phyloP scores from a whole-genome alignment of 2,888 invertebrate genomes.

The Formica aserva region DNA sequence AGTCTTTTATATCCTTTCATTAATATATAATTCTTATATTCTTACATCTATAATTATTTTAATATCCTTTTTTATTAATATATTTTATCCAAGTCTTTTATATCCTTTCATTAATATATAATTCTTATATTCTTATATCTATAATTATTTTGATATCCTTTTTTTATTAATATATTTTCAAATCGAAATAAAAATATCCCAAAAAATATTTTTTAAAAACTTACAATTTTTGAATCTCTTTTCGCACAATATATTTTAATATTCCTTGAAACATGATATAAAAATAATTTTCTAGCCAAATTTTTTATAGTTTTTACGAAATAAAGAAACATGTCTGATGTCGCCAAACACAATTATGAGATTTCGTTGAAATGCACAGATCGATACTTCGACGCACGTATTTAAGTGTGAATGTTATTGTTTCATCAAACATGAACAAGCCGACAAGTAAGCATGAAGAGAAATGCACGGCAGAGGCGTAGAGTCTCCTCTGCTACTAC shows the following conservation, averaged over 20 bases:
- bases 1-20: neutral
- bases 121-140: no score
- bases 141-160: neutral
- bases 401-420: constrained; percentile 65
- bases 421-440: constrained; percentile 69
- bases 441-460: constrained; percentile 14
- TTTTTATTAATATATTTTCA: neutral
- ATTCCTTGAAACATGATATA: neutral
- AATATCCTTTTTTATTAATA: neutral
- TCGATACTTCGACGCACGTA: neutral
- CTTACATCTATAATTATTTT: neutral
- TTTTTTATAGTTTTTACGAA: neutral
- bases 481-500: constrained; percentile 44
- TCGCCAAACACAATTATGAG: neutral
- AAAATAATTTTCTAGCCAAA: constrained; percentile 2
- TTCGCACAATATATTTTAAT: neutral
- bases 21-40: neutral
- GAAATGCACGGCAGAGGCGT: neutral
- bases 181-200: neutral
- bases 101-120: neutral
- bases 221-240: neutral
- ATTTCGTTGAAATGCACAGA: neutral
- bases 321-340: neutral
- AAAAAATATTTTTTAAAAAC: neutral
- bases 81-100: neutral